Base-by-base conservation (phyloP, 2,888 invertebrate species). In the Periphyllus acericola region DNA sequence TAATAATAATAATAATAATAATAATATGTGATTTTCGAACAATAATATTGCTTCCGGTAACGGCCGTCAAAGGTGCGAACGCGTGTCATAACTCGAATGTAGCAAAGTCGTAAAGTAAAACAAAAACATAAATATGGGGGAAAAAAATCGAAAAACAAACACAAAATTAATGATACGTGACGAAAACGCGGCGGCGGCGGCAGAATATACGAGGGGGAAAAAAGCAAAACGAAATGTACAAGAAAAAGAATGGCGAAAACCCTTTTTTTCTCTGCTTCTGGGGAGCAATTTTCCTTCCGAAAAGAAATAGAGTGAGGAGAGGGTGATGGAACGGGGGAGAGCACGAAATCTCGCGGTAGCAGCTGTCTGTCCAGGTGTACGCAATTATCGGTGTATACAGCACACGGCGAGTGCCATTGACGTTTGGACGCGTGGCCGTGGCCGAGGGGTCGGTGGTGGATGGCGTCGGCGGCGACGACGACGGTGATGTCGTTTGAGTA, bases 301-400 rank as follows among this genome's bases (percentile, higher is more conserved):
- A 34, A 46, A 52, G 21, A 25, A 14, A 46, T 11, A 14, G 46
- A 46, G 14, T 14, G 14, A 14, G 0, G 46, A 46, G 46, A 14
- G 46, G 14, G 14, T 14, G 14, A 14, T 14, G 0, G 46, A 11
- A 46, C 46, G 60, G 5, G 21, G 60, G 25, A 46, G 36, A 40
- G 6, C 68, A 34, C 78, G 78, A 86, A 86, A 80, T 74, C 86
- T 80, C 80, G 71, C 40, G 19, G 46, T 34, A 52, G 87, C 87
- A 68, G 87, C 87, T 68, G 86, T 79, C 87, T 60, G 80, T 87
- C 87, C 87, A 87, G 87, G 87, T 87, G 87, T 60, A 79, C 72
- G 87, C 80, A 87, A 87, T 87, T 87, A 87, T 79, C 87, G 80
- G 46, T 3, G 68, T 36, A n/a, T 40, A n/a, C 83, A 19, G 79